Evolutionary conservation across 2,113 vertebrate species (phyloP), one percentile per base, ranked within the genome.

Genomic region (Toxotes jaculatrix): DNA sequence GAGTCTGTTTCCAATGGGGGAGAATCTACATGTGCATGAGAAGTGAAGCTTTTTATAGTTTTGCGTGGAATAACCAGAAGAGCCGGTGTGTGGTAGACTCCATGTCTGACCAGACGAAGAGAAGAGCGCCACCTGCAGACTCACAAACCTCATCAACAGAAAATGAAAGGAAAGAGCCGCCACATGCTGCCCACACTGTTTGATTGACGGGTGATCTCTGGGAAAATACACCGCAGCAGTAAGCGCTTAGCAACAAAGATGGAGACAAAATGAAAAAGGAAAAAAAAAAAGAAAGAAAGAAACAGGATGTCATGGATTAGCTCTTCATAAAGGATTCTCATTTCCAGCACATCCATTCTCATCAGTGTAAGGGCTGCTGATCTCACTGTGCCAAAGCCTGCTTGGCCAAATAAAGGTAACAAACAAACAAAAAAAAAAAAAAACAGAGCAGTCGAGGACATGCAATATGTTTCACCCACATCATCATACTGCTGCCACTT

Each of bases 261-360:
- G 31, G 67, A 71, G 77, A 63, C 64, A 64, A 82, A 87, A 74
- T 73, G 74, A 87, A 80, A 63, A 76, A 63, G 6, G 7, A n/a
- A 6, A 11, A 42, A 65, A 65, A 23, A 40, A 3, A 36, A 47
- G 40, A 45, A 19, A 64, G 21, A 38, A 60, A 88, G 74, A 89
- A 86, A 81, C 56, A 71, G 78, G 75, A 83, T 81, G 88, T 80
- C 85, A 83, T 2, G 16, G 80, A 80, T 90, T 88, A 81, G 66
- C 75, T 81, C 73, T 64, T 83, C 32, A 84, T 82, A 73, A 78
- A 78, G n/a, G 66, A 85, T 65, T 82, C 86, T 84, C 79, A 83
- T 86, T 83, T 80, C 84, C 65, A 59, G 57, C 82, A 78, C 86
- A 76, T 87, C 86, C 62, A 32, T 79, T 85, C 74, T 83, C 87